Percentiles rank a stretch among this genome's conserved stretches.
Conservation (phyloP, 1,140 invertebrate species). For the Camponotus floridanus region DNA sequence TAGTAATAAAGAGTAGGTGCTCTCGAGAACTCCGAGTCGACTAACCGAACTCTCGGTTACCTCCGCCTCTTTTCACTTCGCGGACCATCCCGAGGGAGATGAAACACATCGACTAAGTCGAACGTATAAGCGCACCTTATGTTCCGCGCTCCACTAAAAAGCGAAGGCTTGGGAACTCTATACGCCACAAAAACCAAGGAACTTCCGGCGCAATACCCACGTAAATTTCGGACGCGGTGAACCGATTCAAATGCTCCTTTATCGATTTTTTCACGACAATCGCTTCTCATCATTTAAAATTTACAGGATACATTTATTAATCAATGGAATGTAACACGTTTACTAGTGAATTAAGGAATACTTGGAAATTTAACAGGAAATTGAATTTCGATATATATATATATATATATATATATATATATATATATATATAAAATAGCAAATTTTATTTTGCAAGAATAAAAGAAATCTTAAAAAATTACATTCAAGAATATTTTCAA, state of each 20-base stretch:
- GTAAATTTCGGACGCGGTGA: conserved; percentile 71
- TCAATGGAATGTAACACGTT: not conserved
- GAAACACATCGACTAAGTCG: conserved; percentile 60
- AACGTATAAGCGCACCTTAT: conserved; percentile 71
- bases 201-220: conserved; percentile 68
- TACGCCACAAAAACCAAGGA: conserved; percentile 51
- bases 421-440: no score
- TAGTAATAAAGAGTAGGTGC: conserved; percentile 68
- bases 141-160: conserved; percentile 68
- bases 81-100: conserved; percentile 53
- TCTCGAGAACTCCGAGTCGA: conserved; percentile 61
- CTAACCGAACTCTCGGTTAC: conserved; percentile 66
- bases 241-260: conserved; percentile 44
- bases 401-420: no score
- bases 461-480: no score
- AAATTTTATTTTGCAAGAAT: no score
- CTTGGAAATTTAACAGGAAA: no score
- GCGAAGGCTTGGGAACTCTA: conserved; percentile 33
- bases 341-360: not conserved
- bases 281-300: not conserved
- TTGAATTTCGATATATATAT: no score
- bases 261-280: not conserved
- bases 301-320: not conserved
- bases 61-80: conserved; percentile 41
- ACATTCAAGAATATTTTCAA: no score